phyloP scores from a whole-genome alignment of 2,113 vertebrate genomes.

The Grantiella picta region DNA sequence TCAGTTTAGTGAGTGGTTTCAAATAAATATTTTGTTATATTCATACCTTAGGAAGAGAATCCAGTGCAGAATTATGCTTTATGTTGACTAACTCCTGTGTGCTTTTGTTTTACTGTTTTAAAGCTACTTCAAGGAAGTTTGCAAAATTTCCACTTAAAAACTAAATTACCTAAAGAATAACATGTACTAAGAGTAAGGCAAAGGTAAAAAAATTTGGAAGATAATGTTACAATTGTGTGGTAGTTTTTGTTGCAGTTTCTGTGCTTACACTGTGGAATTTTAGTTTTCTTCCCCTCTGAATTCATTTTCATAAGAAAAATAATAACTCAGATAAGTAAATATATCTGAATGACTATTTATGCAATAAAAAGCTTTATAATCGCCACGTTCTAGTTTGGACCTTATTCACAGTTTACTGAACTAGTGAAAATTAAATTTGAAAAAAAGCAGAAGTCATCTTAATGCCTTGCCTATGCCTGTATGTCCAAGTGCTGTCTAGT shows the following conservation, averaged over 20 bases:
- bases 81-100: background rate
- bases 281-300: constrained; percentile 24
- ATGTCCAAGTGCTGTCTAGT: background rate
- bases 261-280: background rate
- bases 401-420: background rate
- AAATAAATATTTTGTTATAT: background rate
- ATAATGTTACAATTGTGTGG: background rate
- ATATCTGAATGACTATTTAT: background rate
- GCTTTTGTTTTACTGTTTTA: background rate
- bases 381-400: background rate
- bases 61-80: background rate
- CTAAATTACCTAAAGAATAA: background rate
- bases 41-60: background rate
- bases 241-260: constrained; percentile 10
- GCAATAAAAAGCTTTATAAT: background rate
- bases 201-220: constrained; percentile 4
- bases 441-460: background rate
- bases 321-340: background rate
- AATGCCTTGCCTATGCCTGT: background rate
- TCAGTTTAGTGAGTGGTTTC: background rate
- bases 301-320: constrained; percentile 22
- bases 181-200: background rate
- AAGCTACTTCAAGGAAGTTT: background rate
- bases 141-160: constrained; percentile 1
- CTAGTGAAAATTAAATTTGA: background rate